Conservation (phyloP, 2,888 invertebrate species). For the Ennomos fuscantarius region DNA sequence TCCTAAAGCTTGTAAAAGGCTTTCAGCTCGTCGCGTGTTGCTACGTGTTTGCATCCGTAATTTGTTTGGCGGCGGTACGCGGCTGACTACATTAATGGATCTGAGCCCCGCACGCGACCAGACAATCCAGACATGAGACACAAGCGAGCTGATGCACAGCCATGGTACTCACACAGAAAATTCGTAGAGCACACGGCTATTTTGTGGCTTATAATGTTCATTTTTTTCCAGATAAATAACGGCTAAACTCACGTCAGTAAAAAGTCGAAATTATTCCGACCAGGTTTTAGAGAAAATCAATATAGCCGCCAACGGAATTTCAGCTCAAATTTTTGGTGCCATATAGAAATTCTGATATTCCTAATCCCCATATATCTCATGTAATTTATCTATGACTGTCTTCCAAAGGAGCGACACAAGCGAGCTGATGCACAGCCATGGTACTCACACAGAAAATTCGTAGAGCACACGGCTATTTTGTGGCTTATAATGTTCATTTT, state of each 20-base stretch:
- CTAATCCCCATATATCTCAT: not conserved
- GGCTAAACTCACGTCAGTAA: no score
- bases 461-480: slow-evolving; percentile 1
- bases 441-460: slow-evolving; percentile 11
- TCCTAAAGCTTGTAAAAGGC: slow-evolving; percentile 65
- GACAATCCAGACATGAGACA: slow-evolving; percentile 57
- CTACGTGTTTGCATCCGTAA: slow-evolving; percentile 84
- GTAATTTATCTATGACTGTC: slow-evolving; percentile 18
- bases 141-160: slow-evolving; percentile 12
- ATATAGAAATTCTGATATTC: not conserved
- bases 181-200: slow-evolving; percentile 1
- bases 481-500: slow-evolving; percentile 3
- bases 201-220: slow-evolving; percentile 1
- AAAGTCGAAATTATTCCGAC: no score
- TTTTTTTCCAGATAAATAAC: no score
- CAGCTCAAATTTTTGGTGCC: not conserved
- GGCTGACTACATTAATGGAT: slow-evolving; percentile 81
- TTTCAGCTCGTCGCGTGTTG: slow-evolving; percentile 81
- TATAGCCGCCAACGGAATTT: not conserved
- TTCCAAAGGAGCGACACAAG: slow-evolving; percentile 37
- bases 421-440: slow-evolving; percentile 8
- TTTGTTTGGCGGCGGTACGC: slow-evolving; percentile 82
- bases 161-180: slow-evolving; percentile 14
- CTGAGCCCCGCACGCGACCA: slow-evolving; percentile 72
- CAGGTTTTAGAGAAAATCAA: not conserved